Evolutionary conservation across 2,113 vertebrate species (phyloP), one percentile per base, ranked within the genome.

Genomic region (Marmota flaviventris): DNA sequence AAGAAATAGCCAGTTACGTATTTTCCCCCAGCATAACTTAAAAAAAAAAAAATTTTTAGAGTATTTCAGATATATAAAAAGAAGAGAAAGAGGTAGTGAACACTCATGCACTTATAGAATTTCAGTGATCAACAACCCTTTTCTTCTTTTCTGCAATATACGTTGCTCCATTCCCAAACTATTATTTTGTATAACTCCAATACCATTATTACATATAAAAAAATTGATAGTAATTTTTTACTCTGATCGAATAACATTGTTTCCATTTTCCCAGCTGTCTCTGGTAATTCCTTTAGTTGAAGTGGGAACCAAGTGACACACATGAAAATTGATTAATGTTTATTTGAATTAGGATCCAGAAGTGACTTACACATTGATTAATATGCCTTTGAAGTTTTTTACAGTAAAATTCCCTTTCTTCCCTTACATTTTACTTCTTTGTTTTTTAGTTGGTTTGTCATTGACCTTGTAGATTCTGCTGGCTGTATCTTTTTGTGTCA

Each of bases 1-100:
- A 51, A 56, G 20, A 24, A 34, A 3, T 0, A 9, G 24, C 37
- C 18, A 25, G 14, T 61, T 27, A 9, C 4, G 0, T 16, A 1
- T 1, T 32, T 42, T 48, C 8, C 45, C 22, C 24, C 37, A 22
- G 13, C 7, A 11, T 12, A 11, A 63, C 45, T 58, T 10, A 4
- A 70, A 25, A 18, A 48, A 18, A 48, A 48, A 70, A 25, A 20
- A 51, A n/a, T n/a, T 51, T 53, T 53, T 78, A 42, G 48, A 75
- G 56, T 61, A 45, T 86, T 45, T 45, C 27, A 75, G 7, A 25
- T 37, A 34, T 14, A 4, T 22, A 45, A 14, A 79, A 83, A 82
- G 17, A 73, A 34, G 27, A 83, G 24, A 37, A 8, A 65, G 39
- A n/a, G 11, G 0, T 1, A 29, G 1, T 51, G 42, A 69, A 14